Evolutionary conservation across 92 coral and sea anemone genomes (phyloP), one percentile per base, ranked within the genome.

Genomic region (Parazoanthus atlanticus): DNA sequence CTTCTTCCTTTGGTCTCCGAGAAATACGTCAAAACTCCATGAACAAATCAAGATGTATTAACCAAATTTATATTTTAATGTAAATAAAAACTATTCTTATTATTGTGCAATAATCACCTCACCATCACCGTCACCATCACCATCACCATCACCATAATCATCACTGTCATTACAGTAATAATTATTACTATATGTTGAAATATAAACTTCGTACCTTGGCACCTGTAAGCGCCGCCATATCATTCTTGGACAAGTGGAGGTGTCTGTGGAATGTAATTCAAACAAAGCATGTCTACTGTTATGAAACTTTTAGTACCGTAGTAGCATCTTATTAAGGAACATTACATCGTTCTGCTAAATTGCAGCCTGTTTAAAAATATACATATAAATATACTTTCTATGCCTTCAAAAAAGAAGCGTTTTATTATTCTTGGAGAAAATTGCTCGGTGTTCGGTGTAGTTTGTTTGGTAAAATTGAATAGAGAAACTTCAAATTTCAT

Each of bases 171-270:
- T 1, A 11, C 6, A 36, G 8, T 33, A 10, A 47, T 26, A 0
- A 77, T n/a, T 67, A 1, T 26, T 67, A 67, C 15, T 52, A 16
- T 12, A 67, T 67, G 74, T 13, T 28, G 5, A 30, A 28, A 29
- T 30, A 61, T 21, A 15, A 43, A 4, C 6, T 13, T 15, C 78
- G 64, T 91, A 95, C 99, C 91, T 97, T 94, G 76, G 95, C 95
- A 23, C 99, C 99, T 32, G 95, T 91, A 5, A 97, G 92, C 3
- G 98, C 97, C 70, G 94, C 96, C 77, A 86, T 76, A 70, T 97
- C 99, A 43, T 92, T 97, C 81, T 97, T 88, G 8, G 99, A 97
- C 40, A 97, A 90, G 76, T 94, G 93, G 29, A 97, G 89, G 49
- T 92, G 96, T 65, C 98, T 97, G 82, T 79, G 47, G 77, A 74